These are phyloP conservation scores for Sarcophaga caerulescens DNA, from an alignment of 2,888 invertebrate genomes.

Conservation along the genomic window DNA sequence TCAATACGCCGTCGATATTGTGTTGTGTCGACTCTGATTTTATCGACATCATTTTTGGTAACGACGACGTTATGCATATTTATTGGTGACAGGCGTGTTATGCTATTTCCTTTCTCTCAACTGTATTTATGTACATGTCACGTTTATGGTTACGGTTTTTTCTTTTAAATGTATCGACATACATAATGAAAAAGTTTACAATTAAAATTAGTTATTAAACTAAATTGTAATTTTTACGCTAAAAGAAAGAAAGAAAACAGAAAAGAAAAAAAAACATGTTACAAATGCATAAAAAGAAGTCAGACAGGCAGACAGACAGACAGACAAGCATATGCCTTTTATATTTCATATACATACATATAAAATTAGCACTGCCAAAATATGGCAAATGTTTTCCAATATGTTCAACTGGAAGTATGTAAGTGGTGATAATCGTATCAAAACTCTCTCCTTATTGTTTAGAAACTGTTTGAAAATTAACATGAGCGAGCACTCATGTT, in stretches of 20 bases:
- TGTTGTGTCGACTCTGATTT: no score
- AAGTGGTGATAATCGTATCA: background rate
- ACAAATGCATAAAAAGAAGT: slow-evolving; percentile 54
- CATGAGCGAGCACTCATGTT: background rate
- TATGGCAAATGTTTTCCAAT: background rate
- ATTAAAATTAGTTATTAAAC: slow-evolving; percentile 45
- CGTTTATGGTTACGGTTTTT: slow-evolving; percentile 27
- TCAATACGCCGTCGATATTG: no score
- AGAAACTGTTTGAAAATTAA: background rate
- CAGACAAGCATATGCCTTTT: background rate
- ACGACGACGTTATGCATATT: no score
- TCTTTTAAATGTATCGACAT: background rate
- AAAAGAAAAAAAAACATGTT: slow-evolving; percentile 21
- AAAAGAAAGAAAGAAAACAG: background rate
- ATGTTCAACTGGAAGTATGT: background rate
- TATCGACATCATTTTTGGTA: no score
- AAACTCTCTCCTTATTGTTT: background rate
- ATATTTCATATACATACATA: background rate
- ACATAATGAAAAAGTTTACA: slow-evolving; percentile 7
- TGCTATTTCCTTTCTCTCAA: background rate
- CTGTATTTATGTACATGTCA: background rate
- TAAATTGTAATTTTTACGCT: slow-evolving; percentile 20
- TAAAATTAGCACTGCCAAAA: background rate
- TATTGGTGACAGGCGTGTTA: background rate
- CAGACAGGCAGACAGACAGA: slow-evolving; percentile 33